Base-by-base conservation (phyloP, 2,888 invertebrate species). In the Thera obeliscata region DNA sequence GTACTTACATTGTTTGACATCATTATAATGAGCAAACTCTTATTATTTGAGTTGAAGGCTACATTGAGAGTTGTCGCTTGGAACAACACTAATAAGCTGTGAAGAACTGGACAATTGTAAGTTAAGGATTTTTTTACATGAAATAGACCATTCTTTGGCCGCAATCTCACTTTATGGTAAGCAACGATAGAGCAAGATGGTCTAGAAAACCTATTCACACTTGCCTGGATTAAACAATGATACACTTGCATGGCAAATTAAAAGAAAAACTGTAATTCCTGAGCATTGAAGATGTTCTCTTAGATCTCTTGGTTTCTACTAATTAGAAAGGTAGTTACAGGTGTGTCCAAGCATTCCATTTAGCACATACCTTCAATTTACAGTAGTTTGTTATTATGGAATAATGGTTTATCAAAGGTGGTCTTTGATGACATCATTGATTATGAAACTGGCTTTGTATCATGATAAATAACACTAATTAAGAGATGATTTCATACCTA, bases 11-110 rank as follows among this genome's bases (percentile, higher is more conserved):
- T 99, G 88, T 99, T 99, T 7, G 99, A 99, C 97, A 99, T 98
- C 98, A 99, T 99, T 74, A 99, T 99, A 22, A 99, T 99, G 11
- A 99, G 95, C 36, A 99, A 95, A 59, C 99, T 98, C 88, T 99
- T 99, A 88, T 99, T 99, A 87, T 98, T 99, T 0, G 99, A 99
- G 90, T 99, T 99, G 78, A 99, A 98, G 9, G 99, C 99, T 63
- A 99, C 99, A 94, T 99, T 99, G 22, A 99, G 94, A 8, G 99
- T 99, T 52, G 99, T 99, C 36, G 99, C 99, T 96, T 99, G 98
- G 82, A 98, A 96, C 83, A 99, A 94, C 50, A 99, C 98, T 76
- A 99, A 88, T 74, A 98, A 95, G 81, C 98, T 97, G 88, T 99
- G 98, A 69, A 97, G 93, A 87, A 97, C 96, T 96, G 89, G 3